Evolutionary conservation across 2,888 invertebrate species (phyloP).

Genomic region (Stomorhina lunata): DNA sequence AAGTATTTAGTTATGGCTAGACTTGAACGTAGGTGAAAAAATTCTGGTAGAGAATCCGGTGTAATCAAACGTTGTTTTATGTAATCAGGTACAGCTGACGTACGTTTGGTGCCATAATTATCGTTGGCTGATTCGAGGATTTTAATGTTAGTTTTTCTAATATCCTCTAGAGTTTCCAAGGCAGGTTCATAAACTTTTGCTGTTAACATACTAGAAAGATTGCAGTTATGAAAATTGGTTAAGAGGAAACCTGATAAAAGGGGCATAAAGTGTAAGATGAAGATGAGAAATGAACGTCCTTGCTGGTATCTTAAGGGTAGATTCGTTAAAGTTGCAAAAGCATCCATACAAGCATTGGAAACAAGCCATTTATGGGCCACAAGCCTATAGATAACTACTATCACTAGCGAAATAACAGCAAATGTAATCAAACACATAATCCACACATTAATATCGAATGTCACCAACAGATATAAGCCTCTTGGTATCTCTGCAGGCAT

Average conservation of each 20-base stretch:
- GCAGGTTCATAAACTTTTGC: constrained; percentile 69
- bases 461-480: constrained; percentile 67
- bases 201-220: constrained; percentile 69
- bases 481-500: constrained; percentile 64
- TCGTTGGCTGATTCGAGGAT: constrained; percentile 66
- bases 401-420: background rate
- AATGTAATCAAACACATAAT: background rate
- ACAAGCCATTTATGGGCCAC: background rate
- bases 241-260: constrained; percentile 66
- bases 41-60: constrained; percentile 51
- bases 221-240: constrained; percentile 69
- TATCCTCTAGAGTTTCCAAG: constrained; percentile 68
- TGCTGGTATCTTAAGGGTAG: constrained; percentile 36
- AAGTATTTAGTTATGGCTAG: constrained; percentile 67
- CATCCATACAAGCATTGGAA: constrained; percentile 6
- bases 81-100: constrained; percentile 67
- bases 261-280: constrained; percentile 64
- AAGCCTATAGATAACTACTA: background rate
- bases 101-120: constrained; percentile 28
- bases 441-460: constrained; percentile 63
- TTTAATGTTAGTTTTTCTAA: constrained; percentile 63
- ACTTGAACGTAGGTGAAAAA: constrained; percentile 52
- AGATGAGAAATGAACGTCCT: constrained; percentile 48
- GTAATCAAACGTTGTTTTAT: constrained; percentile 65
- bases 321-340: constrained; percentile 56